A percentile compares a stretch with the other conserved stretches of the same genome.
phyloP scores from a whole-genome alignment of 2,797 vertebrate genomes.

The Enteromius trimaculatus region DNA sequence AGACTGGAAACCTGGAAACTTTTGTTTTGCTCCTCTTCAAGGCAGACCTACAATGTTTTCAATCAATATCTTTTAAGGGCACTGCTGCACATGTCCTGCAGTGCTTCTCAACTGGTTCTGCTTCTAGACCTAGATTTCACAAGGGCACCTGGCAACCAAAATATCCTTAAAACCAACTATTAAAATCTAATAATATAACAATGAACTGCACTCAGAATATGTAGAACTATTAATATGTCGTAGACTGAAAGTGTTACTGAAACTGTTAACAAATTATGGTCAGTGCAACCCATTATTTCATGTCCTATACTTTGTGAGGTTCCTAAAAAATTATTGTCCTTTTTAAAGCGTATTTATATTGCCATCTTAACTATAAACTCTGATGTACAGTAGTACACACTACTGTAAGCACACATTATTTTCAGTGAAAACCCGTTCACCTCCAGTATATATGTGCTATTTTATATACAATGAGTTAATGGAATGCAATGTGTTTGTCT shows the following conservation, averaged over 20 bases:
- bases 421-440: background rate
- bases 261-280: background rate
- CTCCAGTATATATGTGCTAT: background rate
- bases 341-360: background rate
- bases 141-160: background rate
- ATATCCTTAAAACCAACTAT: background rate
- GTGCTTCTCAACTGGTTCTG: background rate
- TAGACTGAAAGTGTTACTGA: background rate
- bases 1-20: conserved; percentile 4
- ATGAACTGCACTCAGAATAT: background rate
- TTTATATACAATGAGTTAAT: background rate
- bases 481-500: background rate
- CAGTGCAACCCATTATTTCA: background rate
- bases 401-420: background rate
- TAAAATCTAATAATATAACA: background rate
- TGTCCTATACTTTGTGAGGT: background rate
- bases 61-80: conserved; percentile 47
- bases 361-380: background rate
- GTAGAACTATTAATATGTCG: background rate
- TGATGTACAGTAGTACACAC: background rate
- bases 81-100: conserved; percentile 12
- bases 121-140: conserved; percentile 21
- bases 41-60: conserved; percentile 35
- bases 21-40: conserved; percentile 17
- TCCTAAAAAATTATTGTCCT: background rate